Conservation (phyloP, 2,888 invertebrate genomes). For the Carcina quercana region DNA sequence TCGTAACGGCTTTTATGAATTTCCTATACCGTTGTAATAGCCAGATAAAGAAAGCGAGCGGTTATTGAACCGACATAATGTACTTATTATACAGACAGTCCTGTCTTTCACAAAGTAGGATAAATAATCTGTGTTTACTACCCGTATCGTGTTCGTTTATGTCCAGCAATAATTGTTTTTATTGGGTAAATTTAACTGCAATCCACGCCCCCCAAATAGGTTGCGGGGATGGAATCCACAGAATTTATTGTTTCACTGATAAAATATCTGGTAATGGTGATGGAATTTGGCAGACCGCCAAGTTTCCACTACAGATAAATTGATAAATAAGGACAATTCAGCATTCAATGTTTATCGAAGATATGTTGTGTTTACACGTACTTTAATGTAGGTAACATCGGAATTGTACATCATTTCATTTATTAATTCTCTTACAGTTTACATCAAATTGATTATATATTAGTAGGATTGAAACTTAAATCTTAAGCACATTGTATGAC, state of each 20-base stretch:
- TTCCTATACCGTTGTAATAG: constrained; percentile 39
- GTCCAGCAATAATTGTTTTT: constrained; percentile 44
- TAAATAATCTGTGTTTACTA: constrained; percentile 37
- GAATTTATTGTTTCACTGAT: constrained; percentile 9
- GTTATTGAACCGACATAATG: constrained; percentile 43
- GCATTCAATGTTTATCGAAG: too few species aligned
- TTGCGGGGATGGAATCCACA: constrained; percentile 4
- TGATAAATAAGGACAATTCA: constrained; percentile 2
- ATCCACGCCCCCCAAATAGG: constrained; percentile 17
- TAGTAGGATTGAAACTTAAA: too few species aligned
- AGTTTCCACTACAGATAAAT: constrained; percentile 1
- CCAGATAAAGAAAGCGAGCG: constrained; percentile 42
- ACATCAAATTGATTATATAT: too few species aligned
- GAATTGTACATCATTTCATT: too few species aligned
- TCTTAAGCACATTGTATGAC: neutral
- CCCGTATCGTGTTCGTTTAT: constrained; percentile 38
- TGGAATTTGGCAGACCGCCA: constrained; percentile 4
- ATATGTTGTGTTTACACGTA: too few species aligned
- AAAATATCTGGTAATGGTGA: constrained; percentile 2
- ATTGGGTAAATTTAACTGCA: constrained; percentile 38
- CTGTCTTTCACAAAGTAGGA: constrained; percentile 26
- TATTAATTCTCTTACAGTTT: too few species aligned
- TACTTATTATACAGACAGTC: constrained; percentile 48
- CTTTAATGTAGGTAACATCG: too few species aligned
- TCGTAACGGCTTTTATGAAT: constrained; percentile 46